Evolutionary conservation across 2,888 invertebrate species (phyloP).

Genomic region (Scelioninae gen. 1): DNA sequence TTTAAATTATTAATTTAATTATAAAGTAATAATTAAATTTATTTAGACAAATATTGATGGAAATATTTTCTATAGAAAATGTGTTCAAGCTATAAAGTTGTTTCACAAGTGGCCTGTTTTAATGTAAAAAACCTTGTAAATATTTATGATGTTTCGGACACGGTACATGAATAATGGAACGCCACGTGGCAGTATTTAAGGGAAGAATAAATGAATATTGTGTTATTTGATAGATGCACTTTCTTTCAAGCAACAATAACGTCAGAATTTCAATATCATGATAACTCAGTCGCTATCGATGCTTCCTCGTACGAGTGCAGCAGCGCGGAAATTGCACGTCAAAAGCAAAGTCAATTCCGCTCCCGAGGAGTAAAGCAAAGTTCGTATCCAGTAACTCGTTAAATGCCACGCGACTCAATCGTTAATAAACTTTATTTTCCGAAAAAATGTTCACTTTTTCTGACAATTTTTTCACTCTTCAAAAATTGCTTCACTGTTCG

Average conservation of each 20-base stretch:
- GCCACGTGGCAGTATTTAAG: conserved; percentile 30
- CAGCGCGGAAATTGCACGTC: conserved; percentile 65
- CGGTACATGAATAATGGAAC: conserved; percentile 41
- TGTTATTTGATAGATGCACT: conserved; percentile 43
- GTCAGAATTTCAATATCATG: conserved; percentile 58
- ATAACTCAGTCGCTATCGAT: conserved; percentile 55
- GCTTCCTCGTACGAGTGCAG: conserved; percentile 49
- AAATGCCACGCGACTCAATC: conserved; percentile 10
- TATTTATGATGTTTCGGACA: conserved; percentile 29
- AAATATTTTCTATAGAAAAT: not conserved
- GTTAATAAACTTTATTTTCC: conserved; percentile 3
- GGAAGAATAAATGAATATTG: conserved; percentile 39
- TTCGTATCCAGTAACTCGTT: conserved; percentile 60
- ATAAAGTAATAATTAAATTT: not conserved
- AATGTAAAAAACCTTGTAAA: conserved; percentile 7
- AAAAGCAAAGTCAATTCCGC: conserved; percentile 64
- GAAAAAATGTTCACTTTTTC: not conserved
- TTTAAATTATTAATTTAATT: too few relatives aligned
- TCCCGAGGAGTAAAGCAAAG: conserved; percentile 45
- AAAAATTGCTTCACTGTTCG: not conserved
- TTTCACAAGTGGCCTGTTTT: not conserved
- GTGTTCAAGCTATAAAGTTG: too few relatives aligned
- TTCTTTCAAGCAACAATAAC: conserved; percentile 47
- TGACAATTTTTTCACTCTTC: not conserved
- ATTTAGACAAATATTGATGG: not conserved